Evolutionary conservation across 2,113 vertebrate genomes (phyloP).

Genomic region (Psittacula cyanocephala): DNA sequence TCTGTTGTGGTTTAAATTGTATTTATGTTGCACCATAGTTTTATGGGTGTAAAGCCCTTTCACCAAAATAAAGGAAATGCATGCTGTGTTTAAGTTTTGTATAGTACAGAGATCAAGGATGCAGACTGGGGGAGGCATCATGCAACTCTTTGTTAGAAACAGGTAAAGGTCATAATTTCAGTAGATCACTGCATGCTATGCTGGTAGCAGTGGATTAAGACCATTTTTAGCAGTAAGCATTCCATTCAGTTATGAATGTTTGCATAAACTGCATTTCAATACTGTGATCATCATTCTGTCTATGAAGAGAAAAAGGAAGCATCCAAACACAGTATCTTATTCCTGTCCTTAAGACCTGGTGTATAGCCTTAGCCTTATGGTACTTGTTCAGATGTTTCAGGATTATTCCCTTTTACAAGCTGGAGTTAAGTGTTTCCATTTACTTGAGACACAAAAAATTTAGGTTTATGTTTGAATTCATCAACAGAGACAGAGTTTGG

Average conservation of each 20-base stretch:
- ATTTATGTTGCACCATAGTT: constrained; percentile 27
- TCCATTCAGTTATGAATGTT: neutral
- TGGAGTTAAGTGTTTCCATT: neutral
- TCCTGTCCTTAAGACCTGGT: neutral
- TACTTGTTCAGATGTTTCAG: neutral
- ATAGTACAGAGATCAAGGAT: neutral
- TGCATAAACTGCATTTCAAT: neutral
- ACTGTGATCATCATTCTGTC: neutral
- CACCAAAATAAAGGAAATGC: constrained; percentile 10
- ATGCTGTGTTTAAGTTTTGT: neutral
- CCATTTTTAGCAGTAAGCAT: neutral
- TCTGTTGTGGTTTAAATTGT: constrained; percentile 59
- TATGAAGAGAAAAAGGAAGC: neutral
- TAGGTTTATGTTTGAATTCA: neutral
- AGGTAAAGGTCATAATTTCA: neutral
- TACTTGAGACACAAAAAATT: neutral
- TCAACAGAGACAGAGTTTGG: neutral
- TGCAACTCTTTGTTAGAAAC: neutral
- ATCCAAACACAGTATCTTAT: neutral
- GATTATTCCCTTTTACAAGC: neutral
- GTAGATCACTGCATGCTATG: neutral
- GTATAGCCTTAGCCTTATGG: neutral
- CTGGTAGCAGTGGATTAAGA: neutral
- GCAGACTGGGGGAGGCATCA: neutral
- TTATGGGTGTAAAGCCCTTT: constrained; percentile 40